Percentiles rank a stretch among this genome's conserved stretches.
phyloP scores from a whole-genome alignment of 2,113 vertebrate genomes.

The Elgaria multicarinata region DNA sequence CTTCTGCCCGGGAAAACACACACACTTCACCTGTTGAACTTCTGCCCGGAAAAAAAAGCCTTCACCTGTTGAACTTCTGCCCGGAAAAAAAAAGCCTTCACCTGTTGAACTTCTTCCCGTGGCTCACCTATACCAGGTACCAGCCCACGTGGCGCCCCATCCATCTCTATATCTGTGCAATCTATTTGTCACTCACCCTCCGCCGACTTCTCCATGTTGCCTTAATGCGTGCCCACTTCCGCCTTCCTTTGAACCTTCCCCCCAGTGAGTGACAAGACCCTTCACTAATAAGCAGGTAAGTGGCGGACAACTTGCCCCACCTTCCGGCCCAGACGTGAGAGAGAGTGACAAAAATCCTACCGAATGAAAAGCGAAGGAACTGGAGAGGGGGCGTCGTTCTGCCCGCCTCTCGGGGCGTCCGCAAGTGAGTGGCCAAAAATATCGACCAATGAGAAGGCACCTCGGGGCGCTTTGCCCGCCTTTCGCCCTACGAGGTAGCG shows the following conservation, averaged over 20 bases:
- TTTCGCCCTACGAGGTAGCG: neutral
- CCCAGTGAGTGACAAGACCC: rapidly evolving
- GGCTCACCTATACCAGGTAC: neutral
- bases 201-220: neutral
- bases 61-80: neutral
- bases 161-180: no score
- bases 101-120: neutral
- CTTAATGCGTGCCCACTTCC: rapidly evolving
- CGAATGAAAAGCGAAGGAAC: neutral
- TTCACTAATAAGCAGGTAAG: rapidly evolving
- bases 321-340: rapidly evolving
- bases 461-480: neutral
- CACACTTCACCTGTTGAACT: neutral
- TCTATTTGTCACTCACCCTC: conserved; percentile 11
- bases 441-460: neutral
- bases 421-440: neutral
- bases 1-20: no score
- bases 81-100: neutral
- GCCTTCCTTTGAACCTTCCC: neutral
- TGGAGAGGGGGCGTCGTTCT: neutral
- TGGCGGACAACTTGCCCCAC: rapidly evolving
- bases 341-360: no score
- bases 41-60: neutral
- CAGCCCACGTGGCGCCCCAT: no score
- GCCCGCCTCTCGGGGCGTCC: neutral